Conservation (phyloP, 1,140 invertebrate genomes). For the Scaptomyza hsui region DNA sequence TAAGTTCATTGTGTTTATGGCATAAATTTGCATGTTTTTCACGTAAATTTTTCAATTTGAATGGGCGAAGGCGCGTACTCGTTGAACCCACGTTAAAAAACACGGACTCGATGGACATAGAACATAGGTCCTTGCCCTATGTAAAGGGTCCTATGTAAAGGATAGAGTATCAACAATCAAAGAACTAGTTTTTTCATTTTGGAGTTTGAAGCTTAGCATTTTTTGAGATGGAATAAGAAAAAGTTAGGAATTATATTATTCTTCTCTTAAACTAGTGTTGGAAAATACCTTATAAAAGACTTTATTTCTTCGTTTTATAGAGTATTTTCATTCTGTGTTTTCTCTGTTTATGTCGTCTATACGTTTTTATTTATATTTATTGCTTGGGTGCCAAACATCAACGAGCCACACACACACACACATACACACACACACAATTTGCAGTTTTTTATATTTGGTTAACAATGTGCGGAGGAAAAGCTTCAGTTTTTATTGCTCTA, state of each 20-base stretch:
- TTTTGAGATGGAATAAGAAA: no score
- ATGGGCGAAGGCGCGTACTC: conserved; percentile 60
- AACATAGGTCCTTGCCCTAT: conserved; percentile 8
- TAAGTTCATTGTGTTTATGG: conserved; percentile 82
- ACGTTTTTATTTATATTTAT: conserved; percentile 54
- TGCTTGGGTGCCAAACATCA: conserved; percentile 37
- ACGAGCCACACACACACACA: conserved; percentile 28
- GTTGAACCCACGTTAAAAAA: conserved; percentile 7
- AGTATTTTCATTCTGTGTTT: background rate
- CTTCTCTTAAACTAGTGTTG: no score
- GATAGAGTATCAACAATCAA: background rate
- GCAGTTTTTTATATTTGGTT: conserved; percentile 40
- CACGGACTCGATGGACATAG: no score
- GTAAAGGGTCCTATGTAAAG: background rate
- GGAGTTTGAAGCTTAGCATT: background rate
- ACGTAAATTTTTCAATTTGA: conserved; percentile 82
- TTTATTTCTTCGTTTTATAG: background rate
- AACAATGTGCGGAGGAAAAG: conserved; percentile 21
- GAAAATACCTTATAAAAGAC: no score
- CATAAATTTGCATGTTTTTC: conserved; percentile 81
- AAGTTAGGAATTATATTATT: no score
- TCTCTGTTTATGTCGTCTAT: conserved; percentile 43
- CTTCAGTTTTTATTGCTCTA: conserved; percentile 42
- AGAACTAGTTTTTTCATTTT: background rate
- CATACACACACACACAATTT: conserved; percentile 38